Base-by-base conservation (phyloP, 1,140 invertebrate species). In the Bursaphelenchus mucronatus region DNA sequence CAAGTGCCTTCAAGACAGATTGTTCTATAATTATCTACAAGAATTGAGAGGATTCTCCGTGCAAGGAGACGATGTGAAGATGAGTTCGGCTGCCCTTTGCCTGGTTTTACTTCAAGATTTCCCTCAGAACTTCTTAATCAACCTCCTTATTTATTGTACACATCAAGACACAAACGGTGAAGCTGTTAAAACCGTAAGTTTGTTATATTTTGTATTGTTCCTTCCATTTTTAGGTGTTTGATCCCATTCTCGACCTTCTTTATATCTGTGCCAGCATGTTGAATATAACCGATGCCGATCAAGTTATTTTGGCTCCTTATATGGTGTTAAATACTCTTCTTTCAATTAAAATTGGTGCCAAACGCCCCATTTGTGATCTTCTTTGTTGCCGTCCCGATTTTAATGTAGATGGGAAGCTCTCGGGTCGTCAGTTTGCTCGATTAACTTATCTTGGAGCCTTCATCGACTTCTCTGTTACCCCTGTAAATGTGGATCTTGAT, bases 391-490 rank as follows among this genome's bases (percentile, higher is more conserved):
- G 91, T 79, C 78, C 83, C 0, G 88, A 90, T 73, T 92, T 92
- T 82, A 86, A 87, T n/a, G 80, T 86, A 8, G 88, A 83, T 8
- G 78, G 89, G 0, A 86, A 86, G 30, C 88, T 87, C 0, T 84
- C 84, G 0, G 91, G 90, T 0, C 83, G 89, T n/a, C 92, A 95
- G 81, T 84, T 94, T 30, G 87, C 89, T 0, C 87, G 87, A 59
- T 87, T 88, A 4, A 89, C 90, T 41, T 92, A 88, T 71, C 85
- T 97, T 0, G 92, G 91, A 21, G 90, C 92, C 0, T 95, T 97
- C 80, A 84, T 96, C 30, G 87, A 87, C 9, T 86, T 94, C 0
- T 64, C 88, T 90, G 75, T 82, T 90, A 43, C 89, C 90, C 73
- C 87, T 86, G 46, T 87, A 86, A 61, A 85, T 89, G 62, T 86